phyloP scores from a whole-genome alignment of 1,140 invertebrate species.

The Diabrotica virgifera region DNA sequence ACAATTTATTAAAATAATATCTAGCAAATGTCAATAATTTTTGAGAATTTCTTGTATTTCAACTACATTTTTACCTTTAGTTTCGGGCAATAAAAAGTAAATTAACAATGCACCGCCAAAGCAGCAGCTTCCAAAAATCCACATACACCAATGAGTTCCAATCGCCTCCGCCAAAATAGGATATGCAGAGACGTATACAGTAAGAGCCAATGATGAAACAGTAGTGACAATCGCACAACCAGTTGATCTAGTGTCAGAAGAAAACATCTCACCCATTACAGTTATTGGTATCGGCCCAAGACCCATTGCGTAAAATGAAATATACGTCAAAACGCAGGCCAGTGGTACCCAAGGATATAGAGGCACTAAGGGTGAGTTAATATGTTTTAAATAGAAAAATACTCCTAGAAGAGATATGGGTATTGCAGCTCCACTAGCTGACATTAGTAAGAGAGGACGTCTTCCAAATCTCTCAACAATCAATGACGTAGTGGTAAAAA shows the following conservation, averaged over 20 bases:
- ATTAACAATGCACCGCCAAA: not conserved
- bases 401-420: constrained; percentile 54
- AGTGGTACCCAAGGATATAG: constrained; percentile 63
- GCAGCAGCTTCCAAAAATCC: not conserved
- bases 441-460: constrained; percentile 66
- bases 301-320: constrained; percentile 66
- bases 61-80: not conserved
- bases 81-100: constrained; percentile 5
- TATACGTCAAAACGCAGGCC: constrained; percentile 63
- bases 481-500: constrained; percentile 66
- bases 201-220: not conserved
- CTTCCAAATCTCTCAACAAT: constrained; percentile 66
- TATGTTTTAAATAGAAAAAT: constrained; percentile 59
- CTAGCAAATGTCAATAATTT: no score
- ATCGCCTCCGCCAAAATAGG: constrained; percentile 4
- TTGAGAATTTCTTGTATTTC: not conserved
- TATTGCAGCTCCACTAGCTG: constrained; percentile 61
- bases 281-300: constrained; percentile 84
- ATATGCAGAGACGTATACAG: not conserved
- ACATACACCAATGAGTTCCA: constrained; percentile 2
- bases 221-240: constrained; percentile 64
- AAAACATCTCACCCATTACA: constrained; percentile 80
- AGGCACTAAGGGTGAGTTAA: constrained; percentile 49
- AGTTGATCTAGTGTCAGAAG: constrained; percentile 69
- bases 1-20: no score